Evolutionary conservation across 2,888 invertebrate species (phyloP).

Genomic region (Emmelina monodactyla): DNA sequence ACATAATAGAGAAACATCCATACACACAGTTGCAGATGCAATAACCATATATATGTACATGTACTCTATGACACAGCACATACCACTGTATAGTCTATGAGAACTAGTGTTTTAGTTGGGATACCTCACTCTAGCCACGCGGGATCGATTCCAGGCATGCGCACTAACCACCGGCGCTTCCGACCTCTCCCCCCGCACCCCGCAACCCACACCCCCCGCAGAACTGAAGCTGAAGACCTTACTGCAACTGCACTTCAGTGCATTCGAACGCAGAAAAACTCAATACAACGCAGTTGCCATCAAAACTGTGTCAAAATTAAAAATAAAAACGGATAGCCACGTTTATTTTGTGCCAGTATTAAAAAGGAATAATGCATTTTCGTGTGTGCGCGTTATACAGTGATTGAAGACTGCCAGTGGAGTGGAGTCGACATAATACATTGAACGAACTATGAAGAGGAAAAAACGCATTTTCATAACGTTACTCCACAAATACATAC

Average conservation of each 20-base stretch:
- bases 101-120: constrained; percentile 38
- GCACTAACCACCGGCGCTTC: constrained; percentile 31
- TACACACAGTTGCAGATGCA: no score
- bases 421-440: constrained; percentile 8
- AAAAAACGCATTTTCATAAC: constrained; percentile 43
- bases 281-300: constrained; percentile 37
- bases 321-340: constrained; percentile 29
- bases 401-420: constrained; percentile 21
- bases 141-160: constrained; percentile 61
- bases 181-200: constrained; percentile 25
- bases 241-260: constrained; percentile 63
- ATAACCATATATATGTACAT: constrained; percentile 17
- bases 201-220: no score
- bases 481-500: constrained; percentile 23
- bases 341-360: constrained; percentile 4
- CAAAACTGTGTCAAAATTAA: constrained; percentile 25
- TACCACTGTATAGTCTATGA: constrained; percentile 19
- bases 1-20: constrained; percentile 54
- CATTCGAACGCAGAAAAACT: no score
- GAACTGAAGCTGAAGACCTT: constrained; percentile 29
- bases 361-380: constrained; percentile 9
- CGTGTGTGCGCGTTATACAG: constrained; percentile 8
- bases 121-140: constrained; percentile 42
- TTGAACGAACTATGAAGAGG: constrained; percentile 55
- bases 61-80: no score